Evolutionary conservation across 2,888 invertebrate species (phyloP).

Genomic region (Amitus sp.): DNA sequence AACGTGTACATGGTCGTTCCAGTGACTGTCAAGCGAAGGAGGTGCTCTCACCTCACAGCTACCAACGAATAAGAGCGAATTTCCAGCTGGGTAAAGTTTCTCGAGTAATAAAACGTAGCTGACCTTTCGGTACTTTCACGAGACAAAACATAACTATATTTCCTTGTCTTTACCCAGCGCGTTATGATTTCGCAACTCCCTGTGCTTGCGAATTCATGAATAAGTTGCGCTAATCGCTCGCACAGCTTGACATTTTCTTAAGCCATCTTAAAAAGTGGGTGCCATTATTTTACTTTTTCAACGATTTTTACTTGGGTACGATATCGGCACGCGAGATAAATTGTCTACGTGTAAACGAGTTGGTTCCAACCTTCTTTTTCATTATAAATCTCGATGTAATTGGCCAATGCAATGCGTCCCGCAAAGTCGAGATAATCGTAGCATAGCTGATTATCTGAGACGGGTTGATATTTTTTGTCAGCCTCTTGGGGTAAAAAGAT

Average conservation of each 20-base stretch:
- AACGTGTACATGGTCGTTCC: constrained; percentile 14
- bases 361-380: no score
- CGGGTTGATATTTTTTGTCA: no score
- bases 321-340: neutral
- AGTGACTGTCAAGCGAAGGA: constrained; percentile 9
- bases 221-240: neutral
- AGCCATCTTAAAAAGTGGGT: no score
- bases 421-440: no score
- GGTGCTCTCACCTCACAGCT: constrained; percentile 13
- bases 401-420: no score
- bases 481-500: no score
- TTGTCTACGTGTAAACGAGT: neutral
- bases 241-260: neutral
- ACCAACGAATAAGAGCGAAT: constrained; percentile 27
- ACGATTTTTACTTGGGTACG: no score
- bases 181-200: constrained; percentile 15
- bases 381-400: neutral
- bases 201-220: neutral
- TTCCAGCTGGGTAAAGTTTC: constrained; percentile 34
- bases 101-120: constrained; percentile 33
- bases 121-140: constrained; percentile 21
- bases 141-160: constrained; percentile 24
- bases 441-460: no score
- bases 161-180: constrained; percentile 13
- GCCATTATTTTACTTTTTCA: no score